Conservation (phyloP, 2,888 invertebrate genomes). For the Amphipoea lucens region DNA sequence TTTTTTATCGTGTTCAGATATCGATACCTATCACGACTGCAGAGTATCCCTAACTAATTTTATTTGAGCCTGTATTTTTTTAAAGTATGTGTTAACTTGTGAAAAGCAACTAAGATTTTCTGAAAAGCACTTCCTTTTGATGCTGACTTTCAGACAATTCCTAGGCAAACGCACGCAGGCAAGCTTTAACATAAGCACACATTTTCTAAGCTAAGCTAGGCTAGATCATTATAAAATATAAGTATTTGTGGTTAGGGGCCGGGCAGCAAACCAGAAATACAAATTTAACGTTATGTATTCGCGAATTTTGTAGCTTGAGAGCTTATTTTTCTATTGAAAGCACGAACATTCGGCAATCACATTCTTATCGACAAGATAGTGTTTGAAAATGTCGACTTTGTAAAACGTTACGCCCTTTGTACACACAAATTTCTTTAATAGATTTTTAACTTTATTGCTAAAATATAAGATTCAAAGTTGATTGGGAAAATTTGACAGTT, state of each 20-base stretch:
- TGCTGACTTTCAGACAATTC: not conserved
- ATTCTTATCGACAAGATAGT: not conserved
- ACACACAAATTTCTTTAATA: too few relatives aligned
- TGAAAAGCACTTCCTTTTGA: not conserved
- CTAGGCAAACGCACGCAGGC: conserved; percentile 21
- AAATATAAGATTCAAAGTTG: too few relatives aligned
- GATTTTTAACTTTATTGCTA: too few relatives aligned
- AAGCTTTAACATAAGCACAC: not conserved
- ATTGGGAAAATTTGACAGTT: too few relatives aligned
- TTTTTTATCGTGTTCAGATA: too few relatives aligned
- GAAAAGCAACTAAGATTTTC: not conserved
- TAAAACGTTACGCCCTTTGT: not conserved
- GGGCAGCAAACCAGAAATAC: conserved; percentile 21
- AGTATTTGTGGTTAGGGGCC: conserved; percentile 16
- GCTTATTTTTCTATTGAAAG: not conserved
- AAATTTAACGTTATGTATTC: not conserved
- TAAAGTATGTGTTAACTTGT: too few relatives aligned
- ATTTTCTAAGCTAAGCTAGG: conserved; percentile 41
- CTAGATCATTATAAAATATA: not conserved
- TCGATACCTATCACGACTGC: too few relatives aligned
- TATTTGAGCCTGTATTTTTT: too few relatives aligned
- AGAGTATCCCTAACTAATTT: too few relatives aligned
- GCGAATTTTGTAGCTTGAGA: not conserved
- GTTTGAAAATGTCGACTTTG: not conserved
- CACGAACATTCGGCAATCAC: not conserved